Evolutionary conservation across 2,113 vertebrate genomes (phyloP), one percentile per base, ranked within the genome.

Genomic region (Epinephelus fuscoguttatus): DNA sequence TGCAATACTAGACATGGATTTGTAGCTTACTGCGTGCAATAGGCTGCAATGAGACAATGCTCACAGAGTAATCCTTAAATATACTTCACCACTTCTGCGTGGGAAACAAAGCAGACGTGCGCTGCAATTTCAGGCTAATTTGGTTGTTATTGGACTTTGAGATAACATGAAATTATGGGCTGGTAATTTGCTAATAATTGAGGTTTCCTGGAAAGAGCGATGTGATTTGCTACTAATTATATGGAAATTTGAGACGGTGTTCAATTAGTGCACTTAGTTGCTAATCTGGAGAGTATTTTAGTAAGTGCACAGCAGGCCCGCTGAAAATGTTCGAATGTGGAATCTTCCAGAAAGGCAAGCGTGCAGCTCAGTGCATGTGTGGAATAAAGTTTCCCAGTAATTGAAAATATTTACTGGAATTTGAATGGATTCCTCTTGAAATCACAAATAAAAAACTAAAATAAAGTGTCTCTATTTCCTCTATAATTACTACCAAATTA

Each of bases 191-290:
- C 6, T 14, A 59, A 52, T 67, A 9, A 27, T 33, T 33, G 30
- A 70, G 59, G 25, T 57, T 77, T 71, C 61, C 42, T 14, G 30
- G 56, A 73, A 70, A 74, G 37, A 57, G 45, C 1, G 12, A 53
- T 2, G 0, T 59, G 60, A 85, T 75, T 60, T 63, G n/a, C 25
- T 21, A 4, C 14, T 56, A 82, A 88, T 79, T 78, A 81, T 1
- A 45, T 30, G 25, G 66, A 33, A 49, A 62, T 73, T 56, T 47
- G 37, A 69, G 70, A 33, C 59, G 19, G 50, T 66, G 64, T 66
- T 76, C 42, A 66, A 60, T 60, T 61, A 0, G 64, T 59, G 25
- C 74, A 74, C 13, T 81, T 70, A 45, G 60, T n/a, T 19, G 19
- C 60, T 62, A 56, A 81, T 81, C 61, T 18, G n/a, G 2, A 60